Percentiles rank a stretch among this genome's conserved stretches.
phyloP scores from a whole-genome alignment of 2,888 invertebrate species.

The Gari tellinella region DNA sequence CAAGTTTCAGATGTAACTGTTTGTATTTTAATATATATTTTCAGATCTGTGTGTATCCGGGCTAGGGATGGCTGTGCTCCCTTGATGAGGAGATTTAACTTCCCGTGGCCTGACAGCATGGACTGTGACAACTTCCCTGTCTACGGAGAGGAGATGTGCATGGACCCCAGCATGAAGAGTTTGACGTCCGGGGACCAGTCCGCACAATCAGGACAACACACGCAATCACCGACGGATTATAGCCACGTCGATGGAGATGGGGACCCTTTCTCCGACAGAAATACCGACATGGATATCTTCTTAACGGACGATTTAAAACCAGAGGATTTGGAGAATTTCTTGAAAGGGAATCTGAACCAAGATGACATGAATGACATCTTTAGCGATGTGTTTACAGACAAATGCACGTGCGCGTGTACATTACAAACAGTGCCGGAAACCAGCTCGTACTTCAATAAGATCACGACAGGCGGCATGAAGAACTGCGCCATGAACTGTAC shows the following conservation, averaged over 20 bases:
- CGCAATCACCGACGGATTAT: not conserved
- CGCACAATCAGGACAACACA: not conserved
- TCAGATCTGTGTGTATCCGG: slow-evolving; percentile 93
- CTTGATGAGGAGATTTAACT: slow-evolving; percentile 94
- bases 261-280: not conserved
- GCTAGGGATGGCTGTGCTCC: slow-evolving; percentile 96
- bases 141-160: slow-evolving; percentile 89
- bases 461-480: slow-evolving; percentile 75
- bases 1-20: no score
- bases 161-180: slow-evolving; percentile 89
- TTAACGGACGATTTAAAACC: not conserved
- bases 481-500: slow-evolving; percentile 91
- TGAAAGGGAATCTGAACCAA: not conserved
- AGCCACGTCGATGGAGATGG: slow-evolving; percentile 3
- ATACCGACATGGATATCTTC: not conserved
- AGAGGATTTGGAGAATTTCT: slow-evolving; percentile 16
- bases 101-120: slow-evolving; percentile 99
- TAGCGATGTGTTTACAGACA: slow-evolving; percentile 11
- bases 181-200: slow-evolving; percentile 17
- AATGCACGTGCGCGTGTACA: slow-evolving; percentile 73
- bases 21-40: slow-evolving; percentile 1
- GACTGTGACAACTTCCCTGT: slow-evolving; percentile 95
- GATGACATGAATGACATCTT: not conserved
- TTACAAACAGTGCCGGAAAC: slow-evolving; percentile 69
- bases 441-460: slow-evolving; percentile 76